phyloP scores from a whole-genome alignment of 92 coral and sea anemone species.

The Anthopleura xanthogrammica region DNA sequence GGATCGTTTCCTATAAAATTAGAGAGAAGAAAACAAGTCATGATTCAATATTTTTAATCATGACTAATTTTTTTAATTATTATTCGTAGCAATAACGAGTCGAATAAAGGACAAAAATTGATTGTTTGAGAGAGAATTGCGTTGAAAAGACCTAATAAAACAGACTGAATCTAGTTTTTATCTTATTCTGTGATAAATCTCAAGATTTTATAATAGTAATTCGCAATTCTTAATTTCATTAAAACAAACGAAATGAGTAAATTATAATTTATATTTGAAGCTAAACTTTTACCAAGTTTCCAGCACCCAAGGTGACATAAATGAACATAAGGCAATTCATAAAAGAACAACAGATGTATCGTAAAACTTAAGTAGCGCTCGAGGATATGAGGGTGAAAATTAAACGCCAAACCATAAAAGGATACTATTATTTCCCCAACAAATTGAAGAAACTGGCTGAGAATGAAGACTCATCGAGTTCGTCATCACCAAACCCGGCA shows the following conservation, averaged over 20 bases:
- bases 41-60: no score
- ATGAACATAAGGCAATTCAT: neutral
- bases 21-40: no score
- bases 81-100: no score
- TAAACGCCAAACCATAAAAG: slow-evolving; percentile 29
- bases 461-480: slow-evolving; percentile 77
- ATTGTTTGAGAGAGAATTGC: no score
- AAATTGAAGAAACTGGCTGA: slow-evolving; percentile 78
- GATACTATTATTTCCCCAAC: slow-evolving; percentile 98
- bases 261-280: neutral
- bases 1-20: no score
- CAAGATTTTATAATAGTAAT: neutral
- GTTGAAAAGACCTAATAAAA: no score
- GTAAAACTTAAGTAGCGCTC: neutral
- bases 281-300: neutral
- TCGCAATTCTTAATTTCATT: neutral
- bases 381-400: neutral
- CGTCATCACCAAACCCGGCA: slow-evolving; percentile 65
- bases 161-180: neutral
- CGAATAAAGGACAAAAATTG: no score
- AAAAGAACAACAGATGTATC: slow-evolving; percentile 4
- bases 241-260: neutral
- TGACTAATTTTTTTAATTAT: no score
- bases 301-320: neutral
- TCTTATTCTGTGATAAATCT: neutral